Evolutionary conservation across 35 echinoderm and acorn worm species (phyloP).

Genomic region (Eucidaris tribuloides): DNA sequence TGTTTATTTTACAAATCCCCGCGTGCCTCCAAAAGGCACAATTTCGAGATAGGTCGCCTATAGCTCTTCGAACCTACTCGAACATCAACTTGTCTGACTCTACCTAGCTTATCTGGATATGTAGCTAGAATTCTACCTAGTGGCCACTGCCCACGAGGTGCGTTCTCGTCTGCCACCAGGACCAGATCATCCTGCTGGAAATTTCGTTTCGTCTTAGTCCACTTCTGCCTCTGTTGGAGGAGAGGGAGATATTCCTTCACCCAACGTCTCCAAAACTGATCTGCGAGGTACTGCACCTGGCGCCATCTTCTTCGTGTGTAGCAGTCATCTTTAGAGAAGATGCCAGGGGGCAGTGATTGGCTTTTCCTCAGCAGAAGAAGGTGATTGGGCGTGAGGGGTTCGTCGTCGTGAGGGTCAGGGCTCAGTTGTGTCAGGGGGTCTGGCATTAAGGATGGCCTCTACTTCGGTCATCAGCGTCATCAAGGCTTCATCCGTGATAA

Average conservation of each 20-base stretch:
- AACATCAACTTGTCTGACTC: conserved; percentile 56
- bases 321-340: conserved; percentile 45
- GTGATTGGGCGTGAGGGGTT: conserved; percentile 60
- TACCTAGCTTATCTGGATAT: conserved; percentile 56
- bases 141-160: conserved; percentile 43
- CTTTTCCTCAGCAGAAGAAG: conserved; percentile 34
- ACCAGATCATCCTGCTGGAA: conserved; percentile 47
- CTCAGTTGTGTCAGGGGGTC: conserved; percentile 45
- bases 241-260: conserved; percentile 55
- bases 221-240: conserved; percentile 55
- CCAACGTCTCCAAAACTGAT: conserved; percentile 67
- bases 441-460: conserved; percentile 44
- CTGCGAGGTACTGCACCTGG: conserved; percentile 47
- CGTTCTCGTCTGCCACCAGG: conserved; percentile 40
- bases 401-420: conserved; percentile 37
- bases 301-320: neutral
- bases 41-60: conserved; percentile 50
- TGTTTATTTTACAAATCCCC: too few species aligned
- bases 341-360: conserved; percentile 20
- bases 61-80: conserved; percentile 18
- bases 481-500: conserved; percentile 29
- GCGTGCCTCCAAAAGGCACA: conserved; percentile 64
- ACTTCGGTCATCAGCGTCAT: conserved; percentile 52
- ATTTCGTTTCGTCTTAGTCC: conserved; percentile 33
- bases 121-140: conserved; percentile 28